Evolutionary conservation across 2,113 vertebrate species (phyloP).

Genomic region (Galbula dea): DNA sequence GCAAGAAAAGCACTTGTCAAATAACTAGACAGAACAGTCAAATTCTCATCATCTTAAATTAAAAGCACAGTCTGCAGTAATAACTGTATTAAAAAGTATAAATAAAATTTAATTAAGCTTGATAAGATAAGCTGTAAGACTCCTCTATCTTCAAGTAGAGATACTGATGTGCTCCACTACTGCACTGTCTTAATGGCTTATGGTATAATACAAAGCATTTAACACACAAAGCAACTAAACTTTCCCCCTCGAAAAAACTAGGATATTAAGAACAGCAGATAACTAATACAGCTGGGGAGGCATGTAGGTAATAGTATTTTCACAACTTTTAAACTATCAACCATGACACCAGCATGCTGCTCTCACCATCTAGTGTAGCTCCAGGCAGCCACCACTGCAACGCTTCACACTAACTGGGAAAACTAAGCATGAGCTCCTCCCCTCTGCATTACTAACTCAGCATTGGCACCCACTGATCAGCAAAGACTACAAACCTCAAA

Average conservation of each 20-base stretch:
- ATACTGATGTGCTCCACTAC: background rate
- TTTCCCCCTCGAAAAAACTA: background rate
- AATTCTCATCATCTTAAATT: background rate
- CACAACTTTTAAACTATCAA: background rate
- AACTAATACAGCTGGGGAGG: background rate
- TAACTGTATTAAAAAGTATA: background rate
- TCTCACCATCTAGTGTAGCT: background rate
- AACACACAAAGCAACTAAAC: background rate
- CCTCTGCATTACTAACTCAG: background rate
- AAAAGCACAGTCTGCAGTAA: background rate
- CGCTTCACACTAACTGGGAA: background rate
- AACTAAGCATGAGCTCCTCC: background rate
- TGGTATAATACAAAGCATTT: background rate
- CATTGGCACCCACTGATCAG: background rate
- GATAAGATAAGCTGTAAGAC: background rate
- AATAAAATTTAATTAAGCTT: background rate
- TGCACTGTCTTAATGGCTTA: background rate
- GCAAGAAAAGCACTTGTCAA: background rate
- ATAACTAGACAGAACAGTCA: background rate
- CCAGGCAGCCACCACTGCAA: background rate
- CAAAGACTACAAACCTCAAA: background rate
- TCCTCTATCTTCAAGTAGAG: background rate
- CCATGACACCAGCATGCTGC: fast-evolving
- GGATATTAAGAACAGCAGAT: background rate
- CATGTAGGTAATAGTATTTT: background rate